Base-by-base conservation (phyloP, 1,140 invertebrate species). In the Drosophila triauraria region DNA sequence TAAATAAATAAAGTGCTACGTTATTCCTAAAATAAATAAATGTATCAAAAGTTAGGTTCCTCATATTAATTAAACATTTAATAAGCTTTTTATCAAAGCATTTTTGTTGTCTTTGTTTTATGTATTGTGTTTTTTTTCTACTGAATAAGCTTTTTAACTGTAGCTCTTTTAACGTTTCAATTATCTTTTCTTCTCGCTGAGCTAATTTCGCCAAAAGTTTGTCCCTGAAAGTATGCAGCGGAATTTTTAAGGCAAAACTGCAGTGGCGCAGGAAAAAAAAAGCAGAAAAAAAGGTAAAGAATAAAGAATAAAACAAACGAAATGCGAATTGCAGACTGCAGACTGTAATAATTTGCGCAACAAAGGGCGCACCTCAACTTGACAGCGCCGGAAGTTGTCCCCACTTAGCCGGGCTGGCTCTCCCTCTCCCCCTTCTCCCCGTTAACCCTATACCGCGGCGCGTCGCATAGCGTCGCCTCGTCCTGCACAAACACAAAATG, bases 321-420 rank as follows among this genome's bases (percentile, higher is more conserved):
- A 27, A 50, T 25, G 25, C 63, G 47, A 43, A 35, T 7, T 70
- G 43, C 38, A 38, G 46, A 23, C 30, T 67, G 50, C 67, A 56
- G 68, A 50, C 67, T 54, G 38, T 59, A 71, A 71, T 50, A 59
- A 71, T 72, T 72, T 72, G 46, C 68, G 40, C 71, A 53, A 74
- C 71, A 43, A 74, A 72, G 56, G 32, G 48, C 40, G 40, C 47
- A 61, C 40, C 56, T 46, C 40, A 62, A 54, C 48, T 61, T 74
- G 71, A 74, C 71, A 74, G 47, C 57, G 35, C 30, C 54, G 69
- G 57, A 62, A 62, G 56, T 74, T 61, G 71, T 72, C 67, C 67
- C 69, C 69, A 72, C 69, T 72, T 59, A 48, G 50, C 51, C 43
- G 32, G 48, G 42, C 17, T 32, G 51, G 30, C 13, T 35, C 17